A percentile compares a stretch with the other conserved stretches of the same genome.
Conservation (phyloP, 23 tunicate species). For the Phallusia fumigata region DNA sequence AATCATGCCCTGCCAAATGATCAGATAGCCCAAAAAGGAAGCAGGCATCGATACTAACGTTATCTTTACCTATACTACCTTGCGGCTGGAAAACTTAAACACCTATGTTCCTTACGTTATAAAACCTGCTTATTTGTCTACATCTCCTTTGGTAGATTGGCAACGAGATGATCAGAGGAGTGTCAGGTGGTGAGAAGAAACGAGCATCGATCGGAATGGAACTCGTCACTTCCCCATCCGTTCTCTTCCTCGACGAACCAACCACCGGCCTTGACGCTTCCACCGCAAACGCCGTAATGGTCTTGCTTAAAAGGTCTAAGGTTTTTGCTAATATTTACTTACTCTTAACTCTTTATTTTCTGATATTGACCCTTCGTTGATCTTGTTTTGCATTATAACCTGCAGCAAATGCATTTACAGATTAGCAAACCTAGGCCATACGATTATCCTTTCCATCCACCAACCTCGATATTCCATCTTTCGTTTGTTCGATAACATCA, state of each 20-base stretch:
- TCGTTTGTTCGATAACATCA: constrained; percentile 75
- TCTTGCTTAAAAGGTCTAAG: constrained; percentile 57
- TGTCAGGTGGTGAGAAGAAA: constrained; percentile 94
- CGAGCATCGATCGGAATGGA: constrained; percentile 87
- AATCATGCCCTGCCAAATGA: too few relatives aligned
- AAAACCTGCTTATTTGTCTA: too few relatives aligned
- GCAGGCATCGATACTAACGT: too few relatives aligned
- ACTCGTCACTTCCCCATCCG: constrained; percentile 82
- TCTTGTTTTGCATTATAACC: too few relatives aligned
- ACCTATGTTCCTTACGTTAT: too few relatives aligned
- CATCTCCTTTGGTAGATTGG: constrained; percentile 81
- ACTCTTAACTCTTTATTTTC: too few relatives aligned
- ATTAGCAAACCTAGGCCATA: constrained; percentile 56
- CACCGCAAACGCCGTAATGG: constrained; percentile 94
- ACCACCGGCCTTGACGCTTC: constrained; percentile 90
- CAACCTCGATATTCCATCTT: constrained; percentile 90
- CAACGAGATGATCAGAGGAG: constrained; percentile 81
- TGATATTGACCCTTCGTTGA: too few relatives aligned
- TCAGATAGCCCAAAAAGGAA: too few relatives aligned
- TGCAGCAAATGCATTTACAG: constrained; percentile 17
- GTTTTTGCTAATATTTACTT: too few relatives aligned
- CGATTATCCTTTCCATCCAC: constrained; percentile 86
- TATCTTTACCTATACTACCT: too few relatives aligned
- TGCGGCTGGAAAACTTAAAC: too few relatives aligned
- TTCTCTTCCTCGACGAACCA: constrained; percentile 87